Conservation (phyloP, 2,888 invertebrate genomes). For the Sericinus montela region DNA sequence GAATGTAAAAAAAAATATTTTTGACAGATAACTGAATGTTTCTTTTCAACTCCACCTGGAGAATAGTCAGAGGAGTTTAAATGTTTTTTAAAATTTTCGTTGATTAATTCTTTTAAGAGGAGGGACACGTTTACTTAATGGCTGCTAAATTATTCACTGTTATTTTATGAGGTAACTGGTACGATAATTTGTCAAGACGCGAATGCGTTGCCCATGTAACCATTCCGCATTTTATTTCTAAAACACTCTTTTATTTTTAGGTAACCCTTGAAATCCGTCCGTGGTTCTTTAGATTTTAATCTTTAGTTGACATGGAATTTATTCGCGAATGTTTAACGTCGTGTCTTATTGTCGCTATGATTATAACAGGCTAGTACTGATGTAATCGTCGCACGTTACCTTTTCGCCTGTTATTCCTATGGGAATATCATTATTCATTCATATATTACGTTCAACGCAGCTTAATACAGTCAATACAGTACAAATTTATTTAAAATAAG, state of each 20-base stretch:
- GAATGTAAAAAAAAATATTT: no score
- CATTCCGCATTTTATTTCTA: neutral
- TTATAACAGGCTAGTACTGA: no score
- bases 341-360: no score
- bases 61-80: neutral
- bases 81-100: slow-evolving; percentile 5
- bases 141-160: slow-evolving; percentile 15
- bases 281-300: neutral
- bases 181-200: slow-evolving; percentile 14
- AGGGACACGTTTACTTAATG: slow-evolving; percentile 10
- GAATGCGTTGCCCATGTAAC: neutral
- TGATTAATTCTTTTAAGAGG: slow-evolving; percentile 11
- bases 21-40: slow-evolving; percentile 1
- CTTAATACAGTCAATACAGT: no score
- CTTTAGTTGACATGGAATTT: no score
- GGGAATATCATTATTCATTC: no score
- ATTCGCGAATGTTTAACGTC: no score
- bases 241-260: slow-evolving; percentile 1
- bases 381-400: no score
- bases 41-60: slow-evolving; percentile 9
- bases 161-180: slow-evolving; percentile 11
- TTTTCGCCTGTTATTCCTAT: no score
- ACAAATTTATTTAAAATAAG: no score
- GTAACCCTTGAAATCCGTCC: neutral
- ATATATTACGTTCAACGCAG: no score